Evolutionary conservation across 1,140 invertebrate species (phyloP).

Genomic region (Drosophila truncata): DNA sequence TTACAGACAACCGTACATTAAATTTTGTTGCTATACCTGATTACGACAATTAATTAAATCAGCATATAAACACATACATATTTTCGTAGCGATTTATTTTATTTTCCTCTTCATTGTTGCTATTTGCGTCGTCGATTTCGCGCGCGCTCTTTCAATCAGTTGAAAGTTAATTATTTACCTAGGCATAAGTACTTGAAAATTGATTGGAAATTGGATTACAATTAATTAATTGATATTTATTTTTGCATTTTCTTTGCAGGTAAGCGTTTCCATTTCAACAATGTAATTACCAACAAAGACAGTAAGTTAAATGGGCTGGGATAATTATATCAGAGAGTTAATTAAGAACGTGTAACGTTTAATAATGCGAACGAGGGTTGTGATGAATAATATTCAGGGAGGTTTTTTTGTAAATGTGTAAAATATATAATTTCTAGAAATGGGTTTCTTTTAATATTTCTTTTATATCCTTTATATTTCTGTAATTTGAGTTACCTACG

Average conservation of each 20-base stretch:
- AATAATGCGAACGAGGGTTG: background rate
- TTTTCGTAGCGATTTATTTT: constrained; percentile 13
- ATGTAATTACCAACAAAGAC: constrained; percentile 4
- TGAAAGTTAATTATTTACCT: constrained; percentile 45
- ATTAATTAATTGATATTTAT: constrained; percentile 66
- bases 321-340: constrained; percentile 1
- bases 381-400: background rate
- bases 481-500: background rate
- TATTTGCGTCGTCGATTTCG: constrained; percentile 49
- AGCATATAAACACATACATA: constrained; percentile 4
- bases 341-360: background rate
- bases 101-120: constrained; percentile 29
- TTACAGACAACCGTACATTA: constrained; percentile 15
- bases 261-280: constrained; percentile 57
- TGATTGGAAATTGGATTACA: constrained; percentile 47
- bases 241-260: constrained; percentile 68
- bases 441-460: background rate
- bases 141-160: constrained; percentile 21
- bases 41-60: constrained; percentile 59
- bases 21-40: constrained; percentile 36
- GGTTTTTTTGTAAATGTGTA: background rate
- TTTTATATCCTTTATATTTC: background rate
- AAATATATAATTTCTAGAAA: too few relatives aligned
- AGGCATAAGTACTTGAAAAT: constrained; percentile 47
- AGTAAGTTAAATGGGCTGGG: constrained; percentile 40